Evolutionary conservation across 1,140 invertebrate species (phyloP).

Genomic region (Drosophila orena): DNA sequence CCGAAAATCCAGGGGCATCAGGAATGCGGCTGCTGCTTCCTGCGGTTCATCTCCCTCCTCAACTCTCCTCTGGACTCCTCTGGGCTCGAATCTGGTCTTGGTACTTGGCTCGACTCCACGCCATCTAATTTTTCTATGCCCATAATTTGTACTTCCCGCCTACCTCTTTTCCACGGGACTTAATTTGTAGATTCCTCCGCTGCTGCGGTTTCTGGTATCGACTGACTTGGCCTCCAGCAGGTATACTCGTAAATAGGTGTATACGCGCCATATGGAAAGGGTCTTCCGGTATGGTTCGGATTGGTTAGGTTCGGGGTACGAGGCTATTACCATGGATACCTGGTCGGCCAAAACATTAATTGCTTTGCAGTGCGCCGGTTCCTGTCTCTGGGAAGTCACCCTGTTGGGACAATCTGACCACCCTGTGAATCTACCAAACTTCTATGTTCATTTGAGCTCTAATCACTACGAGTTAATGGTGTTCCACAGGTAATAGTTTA

Average conservation of each 20-base stretch:
- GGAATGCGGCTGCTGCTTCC: conserved; percentile 54
- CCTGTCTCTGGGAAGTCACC: conserved; percentile 17
- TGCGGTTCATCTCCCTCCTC: conserved; percentile 24
- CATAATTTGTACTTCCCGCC: conserved; percentile 69
- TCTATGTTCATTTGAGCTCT: conserved; percentile 9
- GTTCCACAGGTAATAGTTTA: neutral
- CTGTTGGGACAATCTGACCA: conserved; percentile 4
- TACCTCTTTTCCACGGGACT: conserved; percentile 42
- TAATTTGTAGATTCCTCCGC: conserved; percentile 71
- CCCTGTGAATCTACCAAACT: conserved; percentile 24
- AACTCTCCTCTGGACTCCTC: conserved; percentile 10
- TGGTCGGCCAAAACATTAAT: conserved; percentile 36
- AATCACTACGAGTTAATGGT: conserved; percentile 24
- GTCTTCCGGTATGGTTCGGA: conserved; percentile 33
- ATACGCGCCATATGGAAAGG: conserved; percentile 23
- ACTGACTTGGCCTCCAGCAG: conserved; percentile 32
- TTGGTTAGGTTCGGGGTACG: conserved; percentile 1
- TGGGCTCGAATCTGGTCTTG: conserved; percentile 22
- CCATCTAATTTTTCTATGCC: conserved; percentile 79
- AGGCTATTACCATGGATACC: conserved; percentile 39
- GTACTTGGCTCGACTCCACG: conserved; percentile 34
- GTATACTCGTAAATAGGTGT: neutral
- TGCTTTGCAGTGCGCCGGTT: conserved; percentile 27
- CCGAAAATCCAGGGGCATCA: conserved; percentile 36
- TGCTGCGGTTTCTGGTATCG: conserved; percentile 28